Conservation (phyloP, 2,113 vertebrate genomes). For the Platycercus adscitus region DNA sequence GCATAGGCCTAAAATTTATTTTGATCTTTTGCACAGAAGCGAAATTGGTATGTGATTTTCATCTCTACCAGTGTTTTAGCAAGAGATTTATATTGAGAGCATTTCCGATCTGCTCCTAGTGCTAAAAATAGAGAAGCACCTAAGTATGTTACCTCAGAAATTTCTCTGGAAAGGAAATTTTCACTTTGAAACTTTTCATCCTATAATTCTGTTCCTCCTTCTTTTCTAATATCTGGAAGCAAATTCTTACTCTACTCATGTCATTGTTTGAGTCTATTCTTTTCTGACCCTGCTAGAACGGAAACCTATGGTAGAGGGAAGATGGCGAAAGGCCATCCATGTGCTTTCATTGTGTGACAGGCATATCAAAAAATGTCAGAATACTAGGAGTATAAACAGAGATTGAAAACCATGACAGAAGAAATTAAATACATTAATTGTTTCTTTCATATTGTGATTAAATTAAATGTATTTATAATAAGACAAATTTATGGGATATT, state of each 20-base stretch:
- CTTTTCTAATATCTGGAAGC: not conserved
- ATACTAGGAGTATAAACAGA: not conserved
- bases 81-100: not conserved
- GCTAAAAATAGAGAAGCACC: not conserved
- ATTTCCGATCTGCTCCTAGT: not conserved
- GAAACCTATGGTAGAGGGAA: not conserved
- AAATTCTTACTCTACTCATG: not conserved
- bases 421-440: not conserved
- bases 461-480: not conserved
- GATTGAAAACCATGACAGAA: not conserved
- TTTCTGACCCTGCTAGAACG: not conserved
- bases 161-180: not conserved
- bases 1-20: conserved; percentile 29
- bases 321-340: not conserved
- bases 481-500: not conserved
- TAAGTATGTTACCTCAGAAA: not conserved
- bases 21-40: not conserved
- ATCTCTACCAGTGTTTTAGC: not conserved
- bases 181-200: not conserved
- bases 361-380: not conserved
- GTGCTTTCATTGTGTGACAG: not conserved
- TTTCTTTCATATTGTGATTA: not conserved
- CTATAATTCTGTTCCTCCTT: not conserved
- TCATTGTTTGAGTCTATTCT: not conserved
- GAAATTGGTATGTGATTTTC: not conserved